These are phyloP conservation scores for Saguinus imperator DNA, from an alignment of 2,113 vertebrate genomes.

Conservation along the genomic window DNA sequence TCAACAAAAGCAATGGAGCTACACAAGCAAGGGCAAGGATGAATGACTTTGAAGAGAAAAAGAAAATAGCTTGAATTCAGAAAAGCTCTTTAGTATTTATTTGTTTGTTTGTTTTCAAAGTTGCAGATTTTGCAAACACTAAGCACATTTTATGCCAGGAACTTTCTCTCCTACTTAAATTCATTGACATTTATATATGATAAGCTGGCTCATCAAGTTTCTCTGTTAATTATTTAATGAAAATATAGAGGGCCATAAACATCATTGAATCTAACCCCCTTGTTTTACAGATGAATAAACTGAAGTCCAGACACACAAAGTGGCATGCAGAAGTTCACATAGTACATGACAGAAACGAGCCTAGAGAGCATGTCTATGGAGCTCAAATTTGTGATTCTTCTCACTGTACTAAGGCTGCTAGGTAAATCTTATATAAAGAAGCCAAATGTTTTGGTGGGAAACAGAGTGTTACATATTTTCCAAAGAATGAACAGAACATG, in stretches of 20 bases:
- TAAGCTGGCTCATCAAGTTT: slow-evolving; percentile 27
- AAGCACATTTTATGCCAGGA: not conserved
- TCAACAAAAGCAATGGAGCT: slow-evolving; percentile 30
- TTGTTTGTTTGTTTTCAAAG: slow-evolving; percentile 59
- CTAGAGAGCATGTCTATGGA: not conserved
- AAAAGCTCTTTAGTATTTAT: not conserved
- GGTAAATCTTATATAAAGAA: not conserved
- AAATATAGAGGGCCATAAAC: not conserved
- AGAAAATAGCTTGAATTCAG: slow-evolving; percentile 49
- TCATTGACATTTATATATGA: slow-evolving; percentile 31
- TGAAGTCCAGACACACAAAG: not conserved
- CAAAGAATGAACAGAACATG: not conserved
- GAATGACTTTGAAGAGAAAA: slow-evolving; percentile 48
- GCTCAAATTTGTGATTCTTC: not conserved
- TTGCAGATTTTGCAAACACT: slow-evolving; percentile 28
- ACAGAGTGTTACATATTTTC: not conserved
- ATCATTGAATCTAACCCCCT: not conserved
- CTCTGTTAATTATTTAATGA: not conserved
- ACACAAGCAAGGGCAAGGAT: slow-evolving; percentile 39
- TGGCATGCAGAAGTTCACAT: not conserved
- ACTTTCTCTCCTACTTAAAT: slow-evolving; percentile 41
- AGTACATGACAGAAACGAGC: not conserved
- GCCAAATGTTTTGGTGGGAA: not conserved
- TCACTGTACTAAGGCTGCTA: not conserved
- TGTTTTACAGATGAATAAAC: not conserved